phyloP scores from a whole-genome alignment of 2,113 vertebrate species.

The Baryphthengus martii region DNA sequence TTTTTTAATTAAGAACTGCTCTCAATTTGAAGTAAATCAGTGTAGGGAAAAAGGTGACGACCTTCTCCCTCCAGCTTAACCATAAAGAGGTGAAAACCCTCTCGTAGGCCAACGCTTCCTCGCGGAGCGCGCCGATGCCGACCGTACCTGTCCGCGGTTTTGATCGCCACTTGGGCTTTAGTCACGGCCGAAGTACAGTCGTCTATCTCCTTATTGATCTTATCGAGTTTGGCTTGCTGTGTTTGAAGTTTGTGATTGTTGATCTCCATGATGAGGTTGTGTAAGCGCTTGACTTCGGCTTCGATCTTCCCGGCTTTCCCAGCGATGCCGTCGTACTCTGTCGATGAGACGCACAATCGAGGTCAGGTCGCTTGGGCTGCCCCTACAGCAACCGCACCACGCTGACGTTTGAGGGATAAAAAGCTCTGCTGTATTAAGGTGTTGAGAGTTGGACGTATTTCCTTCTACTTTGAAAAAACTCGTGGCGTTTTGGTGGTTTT shows the following conservation, averaged over 20 bases:
- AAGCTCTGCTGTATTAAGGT: not conserved
- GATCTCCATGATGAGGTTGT: constrained; percentile 88
- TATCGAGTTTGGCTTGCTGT: constrained; percentile 89
- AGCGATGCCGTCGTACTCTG: constrained; percentile 82
- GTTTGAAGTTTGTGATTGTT: constrained; percentile 88
- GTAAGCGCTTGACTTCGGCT: constrained; percentile 87
- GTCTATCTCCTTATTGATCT: constrained; percentile 86
- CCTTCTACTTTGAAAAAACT: not conserved
- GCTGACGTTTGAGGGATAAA: not conserved
- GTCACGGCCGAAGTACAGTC: constrained; percentile 84
- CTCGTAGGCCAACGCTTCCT: not conserved
- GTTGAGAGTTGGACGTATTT: accelerated
- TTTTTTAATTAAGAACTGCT: not conserved
- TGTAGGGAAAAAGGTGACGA: not conserved
- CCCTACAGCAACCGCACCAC: not conserved
- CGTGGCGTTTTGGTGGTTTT: not conserved
- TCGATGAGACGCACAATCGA: not conserved
- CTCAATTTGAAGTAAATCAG: not conserved
- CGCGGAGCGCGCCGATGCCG: accelerated
- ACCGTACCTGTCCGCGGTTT: constrained; percentile 85
- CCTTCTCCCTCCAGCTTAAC: not conserved
- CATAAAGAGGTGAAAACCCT: not conserved
- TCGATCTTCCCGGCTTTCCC: constrained; percentile 84
- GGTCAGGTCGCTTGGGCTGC: not conserved
- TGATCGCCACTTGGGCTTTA: constrained; percentile 92